Evolutionary conservation across 2,113 vertebrate species (phyloP), one percentile per base, ranked within the genome.

Genomic region (Lepus europaeus): DNA sequence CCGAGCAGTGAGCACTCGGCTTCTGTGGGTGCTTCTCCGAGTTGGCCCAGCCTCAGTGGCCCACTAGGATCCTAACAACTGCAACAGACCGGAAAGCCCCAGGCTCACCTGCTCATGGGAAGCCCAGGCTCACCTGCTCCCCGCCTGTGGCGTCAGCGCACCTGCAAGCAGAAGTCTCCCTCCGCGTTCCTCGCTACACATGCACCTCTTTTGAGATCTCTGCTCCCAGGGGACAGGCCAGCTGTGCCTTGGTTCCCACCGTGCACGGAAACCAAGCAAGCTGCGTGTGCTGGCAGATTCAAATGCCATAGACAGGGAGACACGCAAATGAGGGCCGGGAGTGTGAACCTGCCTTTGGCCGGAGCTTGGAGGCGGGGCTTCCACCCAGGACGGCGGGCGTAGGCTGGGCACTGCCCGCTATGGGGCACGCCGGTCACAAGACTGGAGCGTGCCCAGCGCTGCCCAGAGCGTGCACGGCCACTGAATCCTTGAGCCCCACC

Each of bases 1-100:
- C 29, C 17, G 19, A 29, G 11, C 25, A 14, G 11, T 27, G 53
- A 79, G 23, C 1, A 0, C 22, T 22, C 2, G 1, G 4, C 0
- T 63, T 0, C 22, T 7, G 4, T 0, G 7, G 29, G 6, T 9
- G 49, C n/a, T 92, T 45, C 68, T 82, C 22, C 13, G 70, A 20
- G 19, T 16, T 31, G 51, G 45, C 17, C 31, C 64, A 93, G 49
- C 2, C 9, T 74, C 13, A 14, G 14, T 23, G 69, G 14, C n/a
- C 51, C 76, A 12, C 29, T 8, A 39, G 59, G 23, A 6, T 39
- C 33, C 27, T 8, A 31, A 6, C 39, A 64, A 36, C 69, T 25
- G 59, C 29, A 59, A 39, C 27, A 79, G 25, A 76, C 77, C 23
- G 25, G 0, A 22, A 25, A 25, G 13, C 56, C 25, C 63, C 16